Evolutionary conservation across 1,140 invertebrate species (phyloP), one percentile per base, ranked within the genome.

Genomic region (Ctenoplectra terminalis): DNA sequence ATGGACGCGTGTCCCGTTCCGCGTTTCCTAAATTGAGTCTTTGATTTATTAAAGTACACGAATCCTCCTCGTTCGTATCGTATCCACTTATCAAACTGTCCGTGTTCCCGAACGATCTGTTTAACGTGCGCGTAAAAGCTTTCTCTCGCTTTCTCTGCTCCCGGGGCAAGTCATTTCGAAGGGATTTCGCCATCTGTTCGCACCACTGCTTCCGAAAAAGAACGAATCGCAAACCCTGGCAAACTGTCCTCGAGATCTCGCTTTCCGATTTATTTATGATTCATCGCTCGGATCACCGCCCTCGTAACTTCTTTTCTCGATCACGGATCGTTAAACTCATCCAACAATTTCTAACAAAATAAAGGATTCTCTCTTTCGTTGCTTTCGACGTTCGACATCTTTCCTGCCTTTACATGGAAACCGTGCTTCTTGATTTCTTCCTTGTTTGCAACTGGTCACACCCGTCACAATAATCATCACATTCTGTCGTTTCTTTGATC

Each of bases 41-140:
- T 46, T 60, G 52, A 75, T 80, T 81, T 84, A 76, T 72, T 70
- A 77, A 82, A 77, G 40, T 11, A 46, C 61, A 66, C 71, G 60
- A 58, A 71, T 60, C 73, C 54, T 81, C 60, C 75, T 64, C 60
- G 56, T 80, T 79, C 77, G 87, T 82, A 87, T 88, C 85, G 78
- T 70, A 85, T 80, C 77, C 82, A 88, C 82, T 87, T 87, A 85
- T 87, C 87, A 85, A 67, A 66, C 75, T 81, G 81, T 84, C 82
- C 72, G 69, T 46, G 63, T 67, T 56, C 29, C 78, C 34, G 76
- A 81, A 83, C 84, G 61, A 86, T 64, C 76, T 64, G 73, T 83
- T 87, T 74, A 79, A 66, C 66, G 63, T 60, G 46, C 63, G 54
- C 56, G 46, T 70, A 70, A 70, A 72, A 63, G 46, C 56, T 56